Base-by-base conservation (phyloP, 1,140 invertebrate species). In the Fopius arisanus region DNA sequence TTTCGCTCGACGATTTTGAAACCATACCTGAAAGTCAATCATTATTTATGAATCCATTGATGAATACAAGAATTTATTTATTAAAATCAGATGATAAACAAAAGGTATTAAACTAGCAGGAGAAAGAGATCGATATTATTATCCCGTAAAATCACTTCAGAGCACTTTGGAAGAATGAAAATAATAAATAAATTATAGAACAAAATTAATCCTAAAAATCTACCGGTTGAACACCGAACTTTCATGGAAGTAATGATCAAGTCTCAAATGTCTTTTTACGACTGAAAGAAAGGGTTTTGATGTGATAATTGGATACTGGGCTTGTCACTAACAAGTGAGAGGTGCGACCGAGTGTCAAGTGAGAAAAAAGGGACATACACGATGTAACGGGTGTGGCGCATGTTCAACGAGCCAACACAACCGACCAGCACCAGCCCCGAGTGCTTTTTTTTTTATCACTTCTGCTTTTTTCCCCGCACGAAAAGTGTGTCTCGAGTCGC, bases 1-100 rank as follows among this genome's bases (percentile, higher is more conserved):
- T 88, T 98, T 97, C 33, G 96, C 96, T 54, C 96, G 89, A 33
- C 96, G 91, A 84, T 97, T 97, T 92, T 97, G 96, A 84, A 97
- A 97, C 96, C 96, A 97, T 1, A 97, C 96, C 96, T 97, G 82
- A 63, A 87, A 87, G 41, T 76, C 77, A 63, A 78, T 70, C 63
- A 73, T 31, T 51, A 54, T 33, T 9, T n/a, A 48, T 43, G 40
- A 7, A 3, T 10, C 33, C 6, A 59, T 59, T 19, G 21, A 48
- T 37, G 16, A 51, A 7, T 51, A 5, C 5, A 10, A 37, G 33
- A n/a, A n/a, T n/a, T n/a, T n/a, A n/a, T n/a, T n/a, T n/a, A n/a
- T n/a, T n/a, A n/a, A n/a, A n/a, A n/a, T n/a, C n/a, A n/a, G n/a
- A n/a, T n/a, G n/a, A n/a, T n/a, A n/a, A n/a, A n/a, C n/a, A n/a